These are phyloP conservation scores for Bujurquina vittata DNA, from an alignment of 2,113 vertebrate genomes.

Conservation along the genomic window DNA sequence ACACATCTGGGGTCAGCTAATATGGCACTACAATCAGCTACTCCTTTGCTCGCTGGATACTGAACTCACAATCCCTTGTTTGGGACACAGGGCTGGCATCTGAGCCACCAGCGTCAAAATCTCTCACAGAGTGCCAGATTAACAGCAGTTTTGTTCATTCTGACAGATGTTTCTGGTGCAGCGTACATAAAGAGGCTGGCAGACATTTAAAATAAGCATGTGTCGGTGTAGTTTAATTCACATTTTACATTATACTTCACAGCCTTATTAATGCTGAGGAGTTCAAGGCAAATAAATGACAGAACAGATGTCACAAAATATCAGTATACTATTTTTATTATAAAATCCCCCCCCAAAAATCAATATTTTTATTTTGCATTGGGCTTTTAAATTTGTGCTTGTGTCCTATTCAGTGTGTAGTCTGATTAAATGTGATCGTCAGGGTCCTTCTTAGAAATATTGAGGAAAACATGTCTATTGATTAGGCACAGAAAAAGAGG, in stretches of 20 bases:
- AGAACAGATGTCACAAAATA: not conserved
- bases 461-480: slow-evolving; percentile 8
- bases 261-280: not conserved
- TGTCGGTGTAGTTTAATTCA: not conserved
- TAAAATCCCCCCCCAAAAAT: not conserved
- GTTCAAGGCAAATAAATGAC: slow-evolving; percentile 26
- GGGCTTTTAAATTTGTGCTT: not conserved
- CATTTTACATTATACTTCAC: not conserved
- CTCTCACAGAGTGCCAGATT: slow-evolving; percentile 46
- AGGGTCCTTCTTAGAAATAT: not conserved
- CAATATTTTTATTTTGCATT: not conserved
- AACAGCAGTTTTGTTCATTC: slow-evolving; percentile 20
- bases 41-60: slow-evolving; percentile 25
- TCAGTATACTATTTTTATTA: not conserved
- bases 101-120: slow-evolving; percentile 22
- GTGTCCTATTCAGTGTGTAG: not conserved
- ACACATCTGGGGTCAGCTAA: slow-evolving; percentile 83
- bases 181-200: slow-evolving; percentile 12
- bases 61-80: slow-evolving; percentile 40
- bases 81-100: slow-evolving; percentile 35
- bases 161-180: slow-evolving; percentile 50
- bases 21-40: slow-evolving; percentile 63
- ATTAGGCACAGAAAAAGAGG: not conserved
- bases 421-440: not conserved
- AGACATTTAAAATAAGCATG: slow-evolving; percentile 28